These are phyloP conservation scores for Dasysyrphus tricinctus DNA, from an alignment of 2,888 invertebrate species.

Conservation along the genomic window DNA sequence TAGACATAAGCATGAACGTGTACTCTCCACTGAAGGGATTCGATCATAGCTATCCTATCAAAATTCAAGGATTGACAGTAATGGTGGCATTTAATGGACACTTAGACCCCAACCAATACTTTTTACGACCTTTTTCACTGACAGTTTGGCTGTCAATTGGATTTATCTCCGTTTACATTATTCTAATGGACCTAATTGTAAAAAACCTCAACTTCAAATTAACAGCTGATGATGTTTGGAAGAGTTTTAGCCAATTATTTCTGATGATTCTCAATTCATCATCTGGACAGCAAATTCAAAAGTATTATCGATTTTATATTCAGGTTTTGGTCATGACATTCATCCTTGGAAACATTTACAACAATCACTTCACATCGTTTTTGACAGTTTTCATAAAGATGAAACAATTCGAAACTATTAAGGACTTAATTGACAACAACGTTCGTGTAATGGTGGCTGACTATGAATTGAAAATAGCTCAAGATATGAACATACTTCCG, in stretches of 20 bases:
- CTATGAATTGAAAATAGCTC: neutral
- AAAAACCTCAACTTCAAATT: neutral
- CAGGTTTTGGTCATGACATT: slow-evolving; percentile 50
- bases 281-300: slow-evolving; percentile 2
- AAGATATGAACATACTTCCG: neutral
- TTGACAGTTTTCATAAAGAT: slow-evolving; percentile 59
- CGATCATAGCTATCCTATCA: slow-evolving; percentile 30
- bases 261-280: slow-evolving; percentile 24
- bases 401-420: slow-evolving; percentile 36
- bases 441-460: slow-evolving; percentile 27
- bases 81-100: slow-evolving; percentile 41
- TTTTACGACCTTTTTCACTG: slow-evolving; percentile 34
- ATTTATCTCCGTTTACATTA: slow-evolving; percentile 19
- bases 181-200: slow-evolving; percentile 29
- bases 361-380: slow-evolving; percentile 40
- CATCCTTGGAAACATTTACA: slow-evolving; percentile 36
- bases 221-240: slow-evolving; percentile 19
- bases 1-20: slow-evolving; percentile 50
- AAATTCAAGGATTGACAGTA: neutral
- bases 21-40: neutral
- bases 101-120: slow-evolving; percentile 42
- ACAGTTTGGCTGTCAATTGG: slow-evolving; percentile 45
- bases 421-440: slow-evolving; percentile 49
- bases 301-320: slow-evolving; percentile 42
- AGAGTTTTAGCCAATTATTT: slow-evolving; percentile 15